Evolutionary conservation across 2,113 vertebrate species (phyloP).

Genomic region (Gobio gobio): DNA sequence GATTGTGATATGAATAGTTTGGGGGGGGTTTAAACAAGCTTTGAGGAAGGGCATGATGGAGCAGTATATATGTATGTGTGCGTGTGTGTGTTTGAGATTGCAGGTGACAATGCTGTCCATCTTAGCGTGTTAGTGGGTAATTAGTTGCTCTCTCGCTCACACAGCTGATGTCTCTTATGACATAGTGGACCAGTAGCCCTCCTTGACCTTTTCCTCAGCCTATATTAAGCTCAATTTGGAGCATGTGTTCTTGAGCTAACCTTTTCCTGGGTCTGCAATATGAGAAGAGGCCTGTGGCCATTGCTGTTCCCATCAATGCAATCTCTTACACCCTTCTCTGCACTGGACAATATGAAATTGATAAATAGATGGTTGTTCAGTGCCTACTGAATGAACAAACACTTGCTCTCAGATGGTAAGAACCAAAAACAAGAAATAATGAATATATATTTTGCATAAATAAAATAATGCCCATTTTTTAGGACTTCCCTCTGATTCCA

Average conservation of each 20-base stretch:
- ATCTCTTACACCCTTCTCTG: not conserved
- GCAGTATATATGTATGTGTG: not conserved
- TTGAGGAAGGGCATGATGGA: not conserved
- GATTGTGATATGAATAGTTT: not conserved
- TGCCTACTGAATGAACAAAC: not conserved
- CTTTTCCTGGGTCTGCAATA: slow-evolving; percentile 50
- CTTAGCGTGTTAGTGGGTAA: slow-evolving; percentile 54
- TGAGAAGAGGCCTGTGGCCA: slow-evolving; percentile 41
- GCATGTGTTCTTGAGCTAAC: slow-evolving; percentile 51
- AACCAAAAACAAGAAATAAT: not conserved
- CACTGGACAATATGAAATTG: not conserved
- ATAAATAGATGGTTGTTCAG: not conserved
- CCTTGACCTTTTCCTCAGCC: slow-evolving; percentile 58
- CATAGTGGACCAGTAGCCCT: slow-evolving; percentile 35
- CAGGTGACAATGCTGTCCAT: slow-evolving; percentile 15
- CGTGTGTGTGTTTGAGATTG: not conserved
- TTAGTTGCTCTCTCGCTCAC: slow-evolving; percentile 44
- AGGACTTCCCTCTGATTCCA: too few relatives aligned
- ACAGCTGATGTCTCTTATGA: slow-evolving; percentile 36
- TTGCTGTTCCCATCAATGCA: slow-evolving; percentile 21
- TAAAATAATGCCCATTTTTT: not conserved
- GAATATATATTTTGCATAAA: not conserved
- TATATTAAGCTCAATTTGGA: slow-evolving; percentile 56
- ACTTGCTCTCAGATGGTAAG: not conserved
- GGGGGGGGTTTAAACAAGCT: not conserved